phyloP scores from a whole-genome alignment of 2,888 invertebrate genomes.

The Chrysina gloriosa region DNA sequence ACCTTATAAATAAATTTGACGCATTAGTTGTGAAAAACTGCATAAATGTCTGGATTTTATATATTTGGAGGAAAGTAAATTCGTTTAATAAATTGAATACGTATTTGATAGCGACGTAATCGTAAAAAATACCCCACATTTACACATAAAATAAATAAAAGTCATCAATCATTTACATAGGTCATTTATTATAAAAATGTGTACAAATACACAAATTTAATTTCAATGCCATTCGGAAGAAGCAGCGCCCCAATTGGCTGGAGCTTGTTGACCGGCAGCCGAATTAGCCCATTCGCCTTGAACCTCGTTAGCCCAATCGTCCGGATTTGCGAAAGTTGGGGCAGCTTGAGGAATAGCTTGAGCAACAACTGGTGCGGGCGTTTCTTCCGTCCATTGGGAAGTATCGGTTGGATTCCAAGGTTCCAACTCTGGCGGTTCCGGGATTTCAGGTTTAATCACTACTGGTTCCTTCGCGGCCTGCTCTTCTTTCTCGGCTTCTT shows the following conservation, averaged over 20 bases:
- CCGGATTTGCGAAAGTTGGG: conserved; percentile 58
- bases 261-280: conserved; percentile 56
- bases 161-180: not conserved
- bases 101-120: too few species aligned
- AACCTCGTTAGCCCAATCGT: conserved; percentile 66
- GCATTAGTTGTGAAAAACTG: too few species aligned
- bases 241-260: conserved; percentile 43
- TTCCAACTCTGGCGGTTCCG: conserved; percentile 66
- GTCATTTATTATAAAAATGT: conserved; percentile 31
- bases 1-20: too few species aligned
- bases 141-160: not conserved
- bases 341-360: conserved; percentile 60
- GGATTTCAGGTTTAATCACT: conserved; percentile 63
- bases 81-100: too few species aligned
- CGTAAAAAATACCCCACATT: too few species aligned
- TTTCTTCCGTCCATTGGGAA: conserved; percentile 66
- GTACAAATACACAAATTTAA: conserved; percentile 5
- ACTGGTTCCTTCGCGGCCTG: conserved; percentile 84
- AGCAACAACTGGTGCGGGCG: conserved; percentile 57
- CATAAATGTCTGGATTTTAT: too few species aligned
- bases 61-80: too few species aligned
- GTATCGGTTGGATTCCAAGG: conserved; percentile 69
- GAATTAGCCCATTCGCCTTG: conserved; percentile 70
- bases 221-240: conserved; percentile 36
- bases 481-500: conserved; percentile 97